phyloP scores from a whole-genome alignment of 2,113 vertebrate genomes.

The Corydoras maculifer region DNA sequence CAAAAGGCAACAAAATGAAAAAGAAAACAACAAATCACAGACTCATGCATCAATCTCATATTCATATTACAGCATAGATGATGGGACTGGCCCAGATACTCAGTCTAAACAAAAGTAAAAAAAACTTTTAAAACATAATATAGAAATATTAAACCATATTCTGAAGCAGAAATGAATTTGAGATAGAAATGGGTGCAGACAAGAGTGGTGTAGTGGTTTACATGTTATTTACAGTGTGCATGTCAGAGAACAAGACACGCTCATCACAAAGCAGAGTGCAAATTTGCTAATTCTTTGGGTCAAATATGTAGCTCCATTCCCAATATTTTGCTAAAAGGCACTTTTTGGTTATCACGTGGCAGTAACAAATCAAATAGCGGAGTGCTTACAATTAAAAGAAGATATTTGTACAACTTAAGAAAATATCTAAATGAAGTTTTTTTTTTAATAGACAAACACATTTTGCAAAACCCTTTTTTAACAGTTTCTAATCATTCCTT shows the following conservation, averaged over 20 bases:
- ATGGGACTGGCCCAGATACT: constrained; percentile 50
- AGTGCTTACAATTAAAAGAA: too few species aligned
- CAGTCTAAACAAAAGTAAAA: constrained; percentile 39
- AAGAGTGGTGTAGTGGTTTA: constrained; percentile 44
- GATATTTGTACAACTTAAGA: too few species aligned
- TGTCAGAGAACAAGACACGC: constrained; percentile 54
- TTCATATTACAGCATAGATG: constrained; percentile 43
- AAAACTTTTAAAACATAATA: constrained; percentile 10
- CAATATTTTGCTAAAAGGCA: constrained; percentile 7
- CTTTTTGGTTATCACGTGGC: constrained; percentile 15
- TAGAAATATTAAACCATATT: constrained; percentile 32
- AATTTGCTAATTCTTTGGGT: constrained; percentile 41
- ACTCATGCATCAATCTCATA: constrained; percentile 54
- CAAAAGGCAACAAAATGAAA: constrained; percentile 36
- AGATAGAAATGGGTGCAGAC: constrained; percentile 30
- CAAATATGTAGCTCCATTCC: constrained; percentile 32
- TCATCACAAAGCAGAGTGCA: constrained; percentile 59
- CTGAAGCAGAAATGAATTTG: not conserved
- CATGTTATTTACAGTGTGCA: constrained; percentile 40
- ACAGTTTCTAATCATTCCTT: too few species aligned
- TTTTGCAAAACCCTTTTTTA: too few species aligned
- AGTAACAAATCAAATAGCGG: too few species aligned
- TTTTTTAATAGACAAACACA: too few species aligned
- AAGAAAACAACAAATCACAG: constrained; percentile 24
- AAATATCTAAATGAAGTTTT: too few species aligned